Evolutionary conservation across 2,797 vertebrate genomes (phyloP), one percentile per base, ranked within the genome.

Genomic region (Nyctibius grandis): DNA sequence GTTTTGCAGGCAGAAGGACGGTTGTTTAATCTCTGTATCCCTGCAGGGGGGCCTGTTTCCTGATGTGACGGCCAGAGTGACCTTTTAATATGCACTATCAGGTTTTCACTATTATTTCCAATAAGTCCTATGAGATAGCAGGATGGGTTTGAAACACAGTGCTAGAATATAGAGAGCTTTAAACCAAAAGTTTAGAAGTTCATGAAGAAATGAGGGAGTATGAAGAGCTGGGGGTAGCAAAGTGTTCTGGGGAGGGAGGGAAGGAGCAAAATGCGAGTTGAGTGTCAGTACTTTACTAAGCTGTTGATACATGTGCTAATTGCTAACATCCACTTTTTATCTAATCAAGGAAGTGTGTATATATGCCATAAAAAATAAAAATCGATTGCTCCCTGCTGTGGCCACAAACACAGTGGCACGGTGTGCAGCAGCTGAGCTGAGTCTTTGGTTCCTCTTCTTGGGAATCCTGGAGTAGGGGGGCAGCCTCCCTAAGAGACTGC

Each of bases 141-240:
- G 45, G 74, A 85, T 3, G 15, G 29, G 7, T 65, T 91, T 80
- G 76, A 81, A 93, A 84, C n/a, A 22, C 18, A 22, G 11, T 73
- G n/a, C 33, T 73, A 26, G 36, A 70, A 73, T 48, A 89, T 0
- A 60, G 50, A 68, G 26, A 83, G 15, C 23, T 72, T 88, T 73
- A 68, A 68, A 92, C 21, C 50, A 29, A 21, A 69, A 96, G 95
- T 94, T 78, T 90, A 57, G 77, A 93, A 67, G 34, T 33, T 60
- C 47, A 93, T 77, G 47, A 81, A 89, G 40, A 94, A 91, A 81
- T 34, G 28, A 82, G 56, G 82, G 76, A 76, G 67, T 94, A 81
- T 96, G 88, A 91, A 96, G 90, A 97, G 60, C 31, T 56, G 77
- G 94, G 78, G n/a, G 87, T 22, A 77, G 33, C 17, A 36, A 77